Conservation (phyloP, 2,113 vertebrate genomes). For the Ranitomeya imitator region DNA sequence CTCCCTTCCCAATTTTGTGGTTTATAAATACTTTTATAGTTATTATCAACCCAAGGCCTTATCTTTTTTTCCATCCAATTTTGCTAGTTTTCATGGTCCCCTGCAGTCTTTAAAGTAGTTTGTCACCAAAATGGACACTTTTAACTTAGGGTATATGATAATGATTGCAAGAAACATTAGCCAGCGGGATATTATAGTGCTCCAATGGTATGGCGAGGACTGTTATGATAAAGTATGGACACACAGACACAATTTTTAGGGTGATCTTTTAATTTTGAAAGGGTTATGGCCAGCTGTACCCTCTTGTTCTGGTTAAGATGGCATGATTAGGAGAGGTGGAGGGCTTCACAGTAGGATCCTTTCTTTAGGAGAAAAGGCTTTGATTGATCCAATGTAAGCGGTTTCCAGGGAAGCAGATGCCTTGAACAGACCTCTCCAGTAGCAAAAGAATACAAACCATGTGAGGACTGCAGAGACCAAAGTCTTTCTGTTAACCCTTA, state of each 20-base stretch:
- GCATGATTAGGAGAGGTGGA: slow-evolving; percentile 77
- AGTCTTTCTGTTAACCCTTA: slow-evolving; percentile 21
- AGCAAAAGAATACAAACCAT: slow-evolving; percentile 75
- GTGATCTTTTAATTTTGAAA: not conserved
- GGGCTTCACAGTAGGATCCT: slow-evolving; percentile 76
- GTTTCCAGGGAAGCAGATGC: slow-evolving; percentile 85
- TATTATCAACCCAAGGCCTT: not conserved
- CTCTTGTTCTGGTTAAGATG: slow-evolving; percentile 71
- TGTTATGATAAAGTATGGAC: not conserved
- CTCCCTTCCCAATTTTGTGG: too few relatives aligned
- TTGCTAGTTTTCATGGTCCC: not conserved
- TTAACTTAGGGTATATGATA: not conserved
- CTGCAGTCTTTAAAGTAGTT: not conserved
- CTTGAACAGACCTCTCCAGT: slow-evolving; percentile 77
- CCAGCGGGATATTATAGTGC: not conserved
- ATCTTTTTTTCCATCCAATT: not conserved
- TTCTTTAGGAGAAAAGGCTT: slow-evolving; percentile 81
- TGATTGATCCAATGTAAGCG: slow-evolving; percentile 81
- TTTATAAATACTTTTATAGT: not conserved
- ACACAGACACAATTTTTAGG: not conserved
- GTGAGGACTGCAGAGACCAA: slow-evolving; percentile 69
- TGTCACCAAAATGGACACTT: not conserved
- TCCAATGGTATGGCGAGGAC: not conserved
- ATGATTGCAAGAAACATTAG: not conserved
- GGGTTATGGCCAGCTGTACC: slow-evolving; percentile 75